Conservation (phyloP, 2,888 invertebrate genomes). For the Epiblema foenella region DNA sequence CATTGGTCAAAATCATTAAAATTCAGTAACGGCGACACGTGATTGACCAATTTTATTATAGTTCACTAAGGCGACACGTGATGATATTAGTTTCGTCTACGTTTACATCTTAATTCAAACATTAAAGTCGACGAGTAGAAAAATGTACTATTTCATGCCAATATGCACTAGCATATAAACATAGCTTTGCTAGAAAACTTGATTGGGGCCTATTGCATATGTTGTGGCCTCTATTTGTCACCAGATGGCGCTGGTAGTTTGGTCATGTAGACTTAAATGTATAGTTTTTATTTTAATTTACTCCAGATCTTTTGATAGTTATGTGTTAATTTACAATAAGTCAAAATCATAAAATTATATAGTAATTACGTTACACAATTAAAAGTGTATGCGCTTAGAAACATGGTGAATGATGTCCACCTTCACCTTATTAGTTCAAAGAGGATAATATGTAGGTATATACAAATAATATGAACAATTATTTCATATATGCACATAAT, state of each 20-base stretch:
- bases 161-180: not conserved
- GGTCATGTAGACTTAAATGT: not conserved
- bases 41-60: too few species aligned
- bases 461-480: not conserved
- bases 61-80: too few species aligned
- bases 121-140: too few species aligned
- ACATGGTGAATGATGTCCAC: not conserved
- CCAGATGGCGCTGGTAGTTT: constrained; percentile 15
- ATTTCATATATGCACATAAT: not conserved
- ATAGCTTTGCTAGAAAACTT: not conserved
- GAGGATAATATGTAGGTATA: not conserved
- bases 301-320: not conserved
- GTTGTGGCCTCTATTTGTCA: not conserved
- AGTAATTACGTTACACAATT: not conserved
- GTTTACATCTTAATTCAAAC: too few species aligned
- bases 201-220: not conserved
- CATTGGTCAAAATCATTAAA: too few species aligned
- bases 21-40: too few species aligned
- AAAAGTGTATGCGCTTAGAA: constrained; percentile 12
- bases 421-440: constrained; percentile 2
- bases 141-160: not conserved
- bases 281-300: too few species aligned
- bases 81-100: too few species aligned
- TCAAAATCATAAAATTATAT: not conserved
- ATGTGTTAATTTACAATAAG: not conserved